Conservation (phyloP, 2,113 vertebrate genomes). For the Steatornis caripensis region DNA sequence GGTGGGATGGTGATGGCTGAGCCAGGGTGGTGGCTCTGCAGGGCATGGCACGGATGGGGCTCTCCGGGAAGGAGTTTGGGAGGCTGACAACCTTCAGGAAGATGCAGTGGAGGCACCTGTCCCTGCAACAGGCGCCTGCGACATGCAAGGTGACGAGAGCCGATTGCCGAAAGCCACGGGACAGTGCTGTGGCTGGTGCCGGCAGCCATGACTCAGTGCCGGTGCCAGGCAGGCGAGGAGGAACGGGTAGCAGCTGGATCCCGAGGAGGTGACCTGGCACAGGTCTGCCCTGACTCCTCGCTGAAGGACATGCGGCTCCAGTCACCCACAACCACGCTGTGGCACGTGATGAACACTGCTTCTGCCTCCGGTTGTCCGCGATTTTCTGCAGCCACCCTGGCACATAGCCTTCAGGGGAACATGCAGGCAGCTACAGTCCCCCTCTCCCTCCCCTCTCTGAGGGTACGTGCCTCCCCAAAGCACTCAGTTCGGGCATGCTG, state of each 20-base stretch:
- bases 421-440: neutral
- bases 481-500: fast-evolving
- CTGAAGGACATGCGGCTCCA: neutral
- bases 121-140: neutral
- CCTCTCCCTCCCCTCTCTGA: neutral
- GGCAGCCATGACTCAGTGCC: neutral
- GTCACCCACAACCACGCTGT: fast-evolving
- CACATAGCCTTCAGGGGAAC: fast-evolving
- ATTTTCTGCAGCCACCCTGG: neutral
- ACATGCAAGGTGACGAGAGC: neutral
- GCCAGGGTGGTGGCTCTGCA: neutral
- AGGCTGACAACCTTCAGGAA: neutral
- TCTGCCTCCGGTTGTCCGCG: fast-evolving
- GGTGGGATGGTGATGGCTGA: neutral
- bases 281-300: neutral
- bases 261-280: neutral
- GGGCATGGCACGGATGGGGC: neutral
- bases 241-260: neutral
- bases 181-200: fast-evolving
- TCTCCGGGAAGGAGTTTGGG: neutral
- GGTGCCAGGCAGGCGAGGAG: neutral
- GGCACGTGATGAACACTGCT: neutral
- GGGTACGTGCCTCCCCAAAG: fast-evolving
- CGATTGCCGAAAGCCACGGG: fast-evolving
- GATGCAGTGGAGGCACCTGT: fast-evolving